Conservation (phyloP, 2,888 invertebrate genomes). For the Phrixothrix hirtus region DNA sequence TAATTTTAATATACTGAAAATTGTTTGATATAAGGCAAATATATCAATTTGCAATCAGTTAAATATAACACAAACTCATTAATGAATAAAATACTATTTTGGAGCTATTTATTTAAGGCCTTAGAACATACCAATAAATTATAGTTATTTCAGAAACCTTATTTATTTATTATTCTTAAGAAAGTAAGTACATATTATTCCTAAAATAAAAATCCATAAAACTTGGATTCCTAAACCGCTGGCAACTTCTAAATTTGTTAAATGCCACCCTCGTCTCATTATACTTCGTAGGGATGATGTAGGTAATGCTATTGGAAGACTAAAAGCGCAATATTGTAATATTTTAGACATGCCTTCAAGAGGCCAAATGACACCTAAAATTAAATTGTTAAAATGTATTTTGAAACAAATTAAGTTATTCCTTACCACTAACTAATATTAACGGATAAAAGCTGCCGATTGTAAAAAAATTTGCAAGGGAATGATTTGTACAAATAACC, state of each 20-base stretch:
- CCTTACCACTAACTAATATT: slow-evolving; percentile 82
- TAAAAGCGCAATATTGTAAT: slow-evolving; percentile 55
- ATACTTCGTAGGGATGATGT: slow-evolving; percentile 76
- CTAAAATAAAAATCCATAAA: slow-evolving; percentile 60
- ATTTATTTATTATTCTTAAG: slow-evolving; percentile 47
- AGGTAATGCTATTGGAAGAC: slow-evolving; percentile 75
- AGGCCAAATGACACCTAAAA: slow-evolving; percentile 67
- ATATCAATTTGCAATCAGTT: no score
- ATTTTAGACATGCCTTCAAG: slow-evolving; percentile 68
- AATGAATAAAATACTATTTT: no score
- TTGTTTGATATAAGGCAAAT: no score
- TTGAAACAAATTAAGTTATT: no score
- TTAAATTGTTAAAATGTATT: slow-evolving; percentile 33
- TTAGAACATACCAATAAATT: not conserved
- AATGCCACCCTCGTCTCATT: slow-evolving; percentile 73
- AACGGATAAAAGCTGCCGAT: slow-evolving; percentile 90
- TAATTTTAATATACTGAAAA: no score
- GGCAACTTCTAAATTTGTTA: slow-evolving; percentile 71
- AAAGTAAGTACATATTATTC: slow-evolving; percentile 43
- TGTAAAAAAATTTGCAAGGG: slow-evolving; percentile 80
- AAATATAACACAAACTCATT: no score
- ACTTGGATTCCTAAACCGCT: slow-evolving; percentile 70
- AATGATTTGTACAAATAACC: slow-evolving; percentile 75
- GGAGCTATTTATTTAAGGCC: not conserved
- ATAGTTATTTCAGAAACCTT: not conserved